Conservation (phyloP, 2,797 vertebrate genomes). For the Hippoglossus hippoglossus region DNA sequence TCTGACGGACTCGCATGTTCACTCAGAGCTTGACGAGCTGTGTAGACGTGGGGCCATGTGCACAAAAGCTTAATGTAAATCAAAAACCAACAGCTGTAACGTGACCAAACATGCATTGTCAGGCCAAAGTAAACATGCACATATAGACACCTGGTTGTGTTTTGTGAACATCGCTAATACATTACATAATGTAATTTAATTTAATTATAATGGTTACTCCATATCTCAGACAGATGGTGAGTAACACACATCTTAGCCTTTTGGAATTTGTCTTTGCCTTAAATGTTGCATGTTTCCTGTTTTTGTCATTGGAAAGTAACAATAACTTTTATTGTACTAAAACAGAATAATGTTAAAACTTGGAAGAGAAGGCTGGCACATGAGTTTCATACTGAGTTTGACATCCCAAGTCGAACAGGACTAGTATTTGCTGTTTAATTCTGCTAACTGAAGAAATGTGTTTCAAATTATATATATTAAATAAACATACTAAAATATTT, state of each 20-base stretch:
- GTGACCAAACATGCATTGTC: slow-evolving; percentile 22
- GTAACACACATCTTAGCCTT: no score
- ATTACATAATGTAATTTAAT: neutral
- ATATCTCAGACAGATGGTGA: neutral
- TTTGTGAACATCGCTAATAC: neutral
- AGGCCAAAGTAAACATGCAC: slow-evolving; percentile 24
- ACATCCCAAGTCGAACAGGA: no score
- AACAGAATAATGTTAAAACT: neutral
- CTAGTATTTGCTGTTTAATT: no score
- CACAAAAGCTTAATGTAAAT: slow-evolving; percentile 37
- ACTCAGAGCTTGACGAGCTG: slow-evolving; percentile 17
- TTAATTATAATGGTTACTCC: neutral
- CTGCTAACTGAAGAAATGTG: no score
- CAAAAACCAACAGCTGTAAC: slow-evolving; percentile 24
- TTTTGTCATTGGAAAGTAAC: no score
- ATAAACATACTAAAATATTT: neutral
- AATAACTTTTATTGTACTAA: neutral
- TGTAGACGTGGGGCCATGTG: slow-evolving; percentile 16
- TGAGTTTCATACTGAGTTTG: no score
- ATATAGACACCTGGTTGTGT: slow-evolving; percentile 15
- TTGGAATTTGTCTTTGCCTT: no score
- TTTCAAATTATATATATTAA: neutral
- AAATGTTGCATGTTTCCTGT: no score
- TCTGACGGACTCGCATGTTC: slow-evolving; percentile 7
- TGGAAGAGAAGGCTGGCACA: neutral